phyloP scores from a whole-genome alignment of 1,140 invertebrate genomes.

The Colletes latitarsis region DNA sequence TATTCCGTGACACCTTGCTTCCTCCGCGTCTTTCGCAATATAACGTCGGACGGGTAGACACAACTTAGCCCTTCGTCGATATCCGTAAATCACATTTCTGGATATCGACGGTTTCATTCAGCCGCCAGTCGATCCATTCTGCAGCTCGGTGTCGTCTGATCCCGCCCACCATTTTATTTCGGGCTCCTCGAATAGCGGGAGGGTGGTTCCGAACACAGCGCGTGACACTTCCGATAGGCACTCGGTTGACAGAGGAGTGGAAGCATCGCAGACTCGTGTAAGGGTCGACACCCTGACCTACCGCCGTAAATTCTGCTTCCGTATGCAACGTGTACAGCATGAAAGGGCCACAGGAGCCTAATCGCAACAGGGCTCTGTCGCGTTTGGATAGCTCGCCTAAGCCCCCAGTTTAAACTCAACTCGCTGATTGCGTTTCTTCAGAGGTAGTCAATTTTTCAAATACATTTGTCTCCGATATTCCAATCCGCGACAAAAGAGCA shows the following conservation, averaged over 20 bases:
- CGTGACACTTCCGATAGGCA: conserved; percentile 1
- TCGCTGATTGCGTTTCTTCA: too few relatives aligned
- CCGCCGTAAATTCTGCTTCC: conserved; percentile 38
- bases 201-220: neutral
- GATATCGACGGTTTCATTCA: neutral
- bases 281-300: conserved; percentile 58
- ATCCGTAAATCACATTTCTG: neutral
- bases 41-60: neutral
- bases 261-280: conserved; percentile 6
- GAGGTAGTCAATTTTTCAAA: too few relatives aligned
- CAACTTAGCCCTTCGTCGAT: neutral
- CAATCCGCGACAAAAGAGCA: too few relatives aligned
- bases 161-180: conserved; percentile 39
- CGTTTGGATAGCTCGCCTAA: too few relatives aligned
- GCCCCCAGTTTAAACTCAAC: too few relatives aligned
- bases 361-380: neutral
- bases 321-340: neutral
- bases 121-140: neutral
- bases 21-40: too few relatives aligned
- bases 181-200: neutral
- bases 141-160: neutral
- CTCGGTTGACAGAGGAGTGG: conserved; percentile 16
- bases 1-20: too few relatives aligned
- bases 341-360: neutral
- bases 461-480: too few relatives aligned